Conservation (phyloP, 2,113 vertebrate species). For the Diglossa brunneiventris region DNA sequence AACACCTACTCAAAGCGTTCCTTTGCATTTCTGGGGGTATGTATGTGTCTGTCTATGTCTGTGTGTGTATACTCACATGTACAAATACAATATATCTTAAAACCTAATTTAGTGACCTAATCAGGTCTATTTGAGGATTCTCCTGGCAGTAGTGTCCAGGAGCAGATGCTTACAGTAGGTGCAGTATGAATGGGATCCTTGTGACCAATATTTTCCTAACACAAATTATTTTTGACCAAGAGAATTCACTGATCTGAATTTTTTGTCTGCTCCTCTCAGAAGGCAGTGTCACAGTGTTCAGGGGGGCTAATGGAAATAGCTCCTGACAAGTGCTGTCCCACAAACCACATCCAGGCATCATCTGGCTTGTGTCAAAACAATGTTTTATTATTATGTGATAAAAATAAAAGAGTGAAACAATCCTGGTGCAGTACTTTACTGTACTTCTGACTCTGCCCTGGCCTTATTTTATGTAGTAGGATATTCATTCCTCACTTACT, state of each 20-base stretch:
- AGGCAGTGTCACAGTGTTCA: background rate
- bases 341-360: background rate
- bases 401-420: background rate
- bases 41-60: background rate
- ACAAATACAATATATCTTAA: background rate
- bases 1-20: background rate
- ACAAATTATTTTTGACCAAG: background rate
- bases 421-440: background rate
- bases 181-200: background rate
- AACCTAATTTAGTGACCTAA: background rate
- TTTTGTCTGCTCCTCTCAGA: background rate
- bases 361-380: background rate
- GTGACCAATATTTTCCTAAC: background rate
- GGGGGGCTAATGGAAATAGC: background rate
- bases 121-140: background rate
- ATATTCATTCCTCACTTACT: background rate
- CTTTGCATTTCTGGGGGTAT: fast-evolving
- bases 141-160: background rate
- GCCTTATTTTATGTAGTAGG: background rate
- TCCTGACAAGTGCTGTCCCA: background rate
- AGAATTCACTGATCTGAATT: background rate
- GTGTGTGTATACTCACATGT: background rate
- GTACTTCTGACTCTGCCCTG: background rate
- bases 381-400: background rate
- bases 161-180: background rate